Conservation (phyloP, 1,140 invertebrate genomes). For the Zaprionus camerounensis region DNA sequence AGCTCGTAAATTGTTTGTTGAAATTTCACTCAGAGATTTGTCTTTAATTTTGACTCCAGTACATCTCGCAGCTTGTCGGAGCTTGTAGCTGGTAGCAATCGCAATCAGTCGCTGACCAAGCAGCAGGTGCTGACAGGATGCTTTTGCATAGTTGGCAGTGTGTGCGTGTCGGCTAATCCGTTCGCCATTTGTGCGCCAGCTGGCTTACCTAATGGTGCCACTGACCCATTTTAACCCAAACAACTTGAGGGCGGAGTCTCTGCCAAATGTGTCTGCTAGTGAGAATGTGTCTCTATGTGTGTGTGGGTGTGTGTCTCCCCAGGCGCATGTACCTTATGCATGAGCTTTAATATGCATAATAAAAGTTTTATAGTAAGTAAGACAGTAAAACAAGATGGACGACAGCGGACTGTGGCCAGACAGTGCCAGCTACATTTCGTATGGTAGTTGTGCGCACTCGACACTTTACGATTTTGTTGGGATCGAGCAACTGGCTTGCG, state of each 20-base stretch:
- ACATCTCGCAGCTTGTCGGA: not conserved
- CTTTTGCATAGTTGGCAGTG: not conserved
- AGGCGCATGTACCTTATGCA: constrained; percentile 12
- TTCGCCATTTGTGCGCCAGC: constrained; percentile 25
- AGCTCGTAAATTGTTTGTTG: constrained; percentile 73
- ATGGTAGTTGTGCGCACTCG: not conserved
- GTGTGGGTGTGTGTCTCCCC: constrained; percentile 20
- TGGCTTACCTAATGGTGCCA: constrained; percentile 59
- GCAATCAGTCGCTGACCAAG: constrained; percentile 47
- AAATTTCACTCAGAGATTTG: constrained; percentile 54
- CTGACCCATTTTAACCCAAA: constrained; percentile 55
- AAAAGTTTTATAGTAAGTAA: constrained; percentile 53
- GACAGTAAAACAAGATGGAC: constrained; percentile 5
- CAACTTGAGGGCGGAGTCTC: not conserved
- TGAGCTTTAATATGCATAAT: constrained; percentile 49
- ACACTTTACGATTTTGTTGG: constrained; percentile 5
- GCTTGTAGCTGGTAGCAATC: constrained; percentile 40
- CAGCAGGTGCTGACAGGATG: constrained; percentile 6
- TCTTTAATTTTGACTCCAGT: constrained; percentile 48
- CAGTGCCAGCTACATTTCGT: not conserved
- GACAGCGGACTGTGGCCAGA: not conserved
- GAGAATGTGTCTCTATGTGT: not conserved
- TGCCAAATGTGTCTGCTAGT: constrained; percentile 43
- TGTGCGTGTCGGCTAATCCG: constrained; percentile 40
- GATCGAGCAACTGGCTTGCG: constrained; percentile 1